These are phyloP conservation scores for Leguminivora glycinivorella DNA, from an alignment of 1,140 invertebrate genomes.

Conservation along the genomic window DNA sequence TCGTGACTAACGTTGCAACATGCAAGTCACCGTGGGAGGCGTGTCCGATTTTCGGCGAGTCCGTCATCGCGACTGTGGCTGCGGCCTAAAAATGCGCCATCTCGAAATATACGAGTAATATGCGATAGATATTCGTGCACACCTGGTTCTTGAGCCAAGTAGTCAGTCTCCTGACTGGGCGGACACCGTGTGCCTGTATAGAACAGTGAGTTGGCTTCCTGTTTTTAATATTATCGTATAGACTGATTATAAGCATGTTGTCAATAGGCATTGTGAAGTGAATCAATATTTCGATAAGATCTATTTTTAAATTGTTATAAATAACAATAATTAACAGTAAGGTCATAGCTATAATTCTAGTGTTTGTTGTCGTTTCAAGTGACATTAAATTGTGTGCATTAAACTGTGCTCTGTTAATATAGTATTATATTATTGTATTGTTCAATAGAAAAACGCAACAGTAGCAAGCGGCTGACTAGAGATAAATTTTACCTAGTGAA, in stretches of 20 bases:
- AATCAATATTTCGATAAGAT: background rate
- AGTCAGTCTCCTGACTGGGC: slow-evolving; percentile 53
- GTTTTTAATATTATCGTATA: slow-evolving; percentile 24
- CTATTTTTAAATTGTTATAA: slow-evolving; percentile 39
- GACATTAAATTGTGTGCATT: too few relatives aligned
- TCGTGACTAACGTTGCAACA: slow-evolving; percentile 14
- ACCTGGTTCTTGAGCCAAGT: slow-evolving; percentile 60
- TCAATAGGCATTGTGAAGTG: background rate
- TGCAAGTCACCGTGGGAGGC: slow-evolving; percentile 37
- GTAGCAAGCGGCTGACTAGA: too few relatives aligned
- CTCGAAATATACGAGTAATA: slow-evolving; percentile 60
- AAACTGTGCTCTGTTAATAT: too few relatives aligned
- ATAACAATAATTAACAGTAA: background rate
- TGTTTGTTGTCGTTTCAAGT: background rate
- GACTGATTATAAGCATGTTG: background rate
- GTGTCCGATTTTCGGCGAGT: slow-evolving; percentile 34
- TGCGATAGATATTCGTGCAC: slow-evolving; percentile 61
- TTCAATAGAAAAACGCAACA: too few relatives aligned
- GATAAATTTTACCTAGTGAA: too few relatives aligned
- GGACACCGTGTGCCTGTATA: slow-evolving; percentile 36
- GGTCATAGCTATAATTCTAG: background rate
- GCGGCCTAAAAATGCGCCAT: slow-evolving; percentile 49
- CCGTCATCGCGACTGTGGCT: slow-evolving; percentile 33
- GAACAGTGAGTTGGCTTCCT: slow-evolving; percentile 33
- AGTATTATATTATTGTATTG: too few relatives aligned